Evolutionary conservation across 2,888 invertebrate genomes (phyloP), one percentile per base, ranked within the genome.

Genomic region (Lysandra bellargus): DNA sequence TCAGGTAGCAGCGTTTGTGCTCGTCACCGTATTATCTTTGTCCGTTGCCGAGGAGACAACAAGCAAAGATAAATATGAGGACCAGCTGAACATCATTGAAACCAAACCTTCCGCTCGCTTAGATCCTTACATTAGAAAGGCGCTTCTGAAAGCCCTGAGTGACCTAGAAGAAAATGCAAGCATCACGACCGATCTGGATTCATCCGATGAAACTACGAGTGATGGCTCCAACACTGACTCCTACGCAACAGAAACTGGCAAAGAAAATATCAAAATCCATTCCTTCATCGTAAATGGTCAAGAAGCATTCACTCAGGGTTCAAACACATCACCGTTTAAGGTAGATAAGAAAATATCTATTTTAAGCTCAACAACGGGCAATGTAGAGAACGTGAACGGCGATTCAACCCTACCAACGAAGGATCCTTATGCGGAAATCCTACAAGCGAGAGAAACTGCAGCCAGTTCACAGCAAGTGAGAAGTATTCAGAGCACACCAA

Each of bases 121-220:
- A 79, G 97, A 97, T 88, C 96, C 96, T 74, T 97, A 96, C 82
- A 95, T 98, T 57, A 95, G 97, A 23, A 96, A 96, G 88, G 98
- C 97, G 0, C 91, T 98, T 72, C 91, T 98, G 5, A 96, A 96
- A 90, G 98, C 97, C 14, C 93, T 98, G 4, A 96, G 96, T 78
- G 97, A 97, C 85, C 91, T 98, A 78, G 97, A 98, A 89, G 95
- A 96, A 82, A 96, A 96, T 82, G 90, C 88, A 33, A 88, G 86
- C 78, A 80, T 86, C 37, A 95, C 95, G 4, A 95, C 90, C 30
- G 95, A 95, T 33, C 17, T 49, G 23, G 74, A 74, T n/a, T 44
- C 30, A 9, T 9, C 44, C 7, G 49, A 53, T 6, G 76, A 76
- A 12, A 33, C 53, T 14, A 87, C 85, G 0, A 86, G 86, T 2